Conservation (phyloP, 2,888 invertebrate genomes). For the Stegana nigrithorax region DNA sequence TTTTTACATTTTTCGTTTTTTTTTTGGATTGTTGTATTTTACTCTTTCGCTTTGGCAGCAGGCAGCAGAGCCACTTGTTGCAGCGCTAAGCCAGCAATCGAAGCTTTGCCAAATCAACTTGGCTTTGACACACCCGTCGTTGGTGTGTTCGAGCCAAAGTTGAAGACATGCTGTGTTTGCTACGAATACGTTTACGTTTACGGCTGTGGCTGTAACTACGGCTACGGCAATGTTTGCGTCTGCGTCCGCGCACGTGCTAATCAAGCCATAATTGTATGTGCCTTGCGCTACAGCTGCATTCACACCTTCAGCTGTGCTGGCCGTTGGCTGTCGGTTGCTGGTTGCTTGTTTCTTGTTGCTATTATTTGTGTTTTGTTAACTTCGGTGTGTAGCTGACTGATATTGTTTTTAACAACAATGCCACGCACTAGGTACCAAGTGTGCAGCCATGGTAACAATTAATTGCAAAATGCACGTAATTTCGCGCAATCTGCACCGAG, state of each 20-base stretch:
- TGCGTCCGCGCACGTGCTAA: conserved; percentile 31
- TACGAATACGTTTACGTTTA: too few species aligned
- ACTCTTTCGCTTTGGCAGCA: not conserved
- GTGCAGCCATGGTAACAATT: too few species aligned
- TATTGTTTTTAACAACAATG: too few species aligned
- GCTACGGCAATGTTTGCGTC: too few species aligned
- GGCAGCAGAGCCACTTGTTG: not conserved
- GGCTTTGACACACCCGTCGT: conserved; percentile 5
- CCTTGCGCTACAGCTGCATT: not conserved
- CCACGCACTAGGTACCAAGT: too few species aligned
- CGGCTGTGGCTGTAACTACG: too few species aligned
- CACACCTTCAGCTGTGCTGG: not conserved
- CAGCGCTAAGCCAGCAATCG: not conserved
- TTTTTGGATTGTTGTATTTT: not conserved
- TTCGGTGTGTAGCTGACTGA: too few species aligned
- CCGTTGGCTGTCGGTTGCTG: too few species aligned
- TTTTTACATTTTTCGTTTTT: not conserved
- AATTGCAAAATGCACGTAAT: conserved; percentile 41
- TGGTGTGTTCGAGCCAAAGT: not conserved
- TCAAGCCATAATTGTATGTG: conserved; percentile 18
- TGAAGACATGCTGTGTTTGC: too few species aligned
- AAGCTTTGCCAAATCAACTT: not conserved
- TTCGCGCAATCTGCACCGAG: conserved; percentile 55
- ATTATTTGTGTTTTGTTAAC: not conserved
- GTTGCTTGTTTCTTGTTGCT: too few species aligned